Percentiles rank a stretch among this genome's conserved stretches.
Conservation (phyloP, 2,797 vertebrate species). For the Chelon labrosus region DNA sequence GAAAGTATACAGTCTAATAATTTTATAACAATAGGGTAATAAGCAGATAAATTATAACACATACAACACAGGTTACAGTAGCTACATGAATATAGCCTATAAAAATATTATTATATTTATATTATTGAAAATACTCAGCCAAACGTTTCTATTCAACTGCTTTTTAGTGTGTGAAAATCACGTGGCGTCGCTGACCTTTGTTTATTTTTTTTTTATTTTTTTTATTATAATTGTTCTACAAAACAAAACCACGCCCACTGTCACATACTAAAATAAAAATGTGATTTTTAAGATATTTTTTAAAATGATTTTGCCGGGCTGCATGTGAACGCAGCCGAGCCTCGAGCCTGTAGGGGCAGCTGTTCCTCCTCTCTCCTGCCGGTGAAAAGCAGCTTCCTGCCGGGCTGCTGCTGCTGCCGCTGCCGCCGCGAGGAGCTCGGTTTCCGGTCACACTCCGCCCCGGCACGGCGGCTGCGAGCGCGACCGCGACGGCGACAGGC, state of each 20-base stretch:
- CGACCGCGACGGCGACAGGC: not conserved
- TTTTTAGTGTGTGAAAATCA: too few relatives aligned
- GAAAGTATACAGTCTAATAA: not conserved
- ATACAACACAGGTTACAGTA: not conserved
- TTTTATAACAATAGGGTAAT: not conserved
- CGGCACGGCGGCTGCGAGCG: not conserved
- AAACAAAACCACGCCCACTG: not conserved
- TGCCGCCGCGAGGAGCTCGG: constrained; percentile 44
- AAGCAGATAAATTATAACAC: not conserved
- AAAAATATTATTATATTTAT: too few relatives aligned
- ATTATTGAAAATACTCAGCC: too few relatives aligned
- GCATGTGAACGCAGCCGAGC: not conserved
- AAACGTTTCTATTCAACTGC: too few relatives aligned
- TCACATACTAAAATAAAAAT: not conserved
- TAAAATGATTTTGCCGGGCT: not conserved
- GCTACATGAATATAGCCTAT: too few relatives aligned
- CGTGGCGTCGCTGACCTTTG: too few relatives aligned
- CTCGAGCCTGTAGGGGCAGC: constrained; percentile 44
- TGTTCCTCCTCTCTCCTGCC: constrained; percentile 65
- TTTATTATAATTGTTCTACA: not conserved
- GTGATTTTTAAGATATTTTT: not conserved
- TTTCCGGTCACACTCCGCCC: constrained; percentile 2
- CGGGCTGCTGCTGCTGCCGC: constrained; percentile 49
- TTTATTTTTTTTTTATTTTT: too few relatives aligned
- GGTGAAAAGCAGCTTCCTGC: constrained; percentile 81